Evolutionary conservation across 2,113 vertebrate genomes (phyloP), one percentile per base, ranked within the genome.

Genomic region (Pithys albifrons): DNA sequence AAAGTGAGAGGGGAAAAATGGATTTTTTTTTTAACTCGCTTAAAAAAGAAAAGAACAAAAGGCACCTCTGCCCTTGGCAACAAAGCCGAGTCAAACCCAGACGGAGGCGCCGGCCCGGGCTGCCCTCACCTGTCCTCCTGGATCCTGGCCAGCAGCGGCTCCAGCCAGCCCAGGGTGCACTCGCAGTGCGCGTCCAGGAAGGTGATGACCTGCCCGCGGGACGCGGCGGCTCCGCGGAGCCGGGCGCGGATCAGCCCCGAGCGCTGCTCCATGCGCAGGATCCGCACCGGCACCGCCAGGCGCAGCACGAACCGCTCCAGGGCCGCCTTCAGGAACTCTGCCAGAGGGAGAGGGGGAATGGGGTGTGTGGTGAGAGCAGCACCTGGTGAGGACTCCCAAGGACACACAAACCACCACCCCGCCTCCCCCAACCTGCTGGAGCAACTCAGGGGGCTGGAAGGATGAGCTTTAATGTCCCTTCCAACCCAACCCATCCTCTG

Each of bases 151-250:
- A 99, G 97, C 89, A 99, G 97, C 0, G 99, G 99, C 94, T 99
- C 99, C 39, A 99, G 97, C 99, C 99, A 99, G 66, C 99, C 99
- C 52, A 97, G 70, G 0, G 99, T 99, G 89, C 99, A 99, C 97
- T 99, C 99, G 39, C 99, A 99, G 98, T 99, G 99, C 39, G 99
- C 99, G 1, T 99, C 99, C 59, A 99, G 98, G 96, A 99, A 99
- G 4, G 99, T 99, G 92, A 99, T 98, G 84, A 99, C 99, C 97
- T 99, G 99, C 54, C 99, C 99, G 69, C 75, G 97, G 7, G 99
- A 98, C 52, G 99, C 98, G 0, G 99, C 99, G 0, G 99, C 99
- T 54, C 99, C 99, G 19, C 99, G 98, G 23, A 99, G 97, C 85
- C 99, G 98, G 1, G 99, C 99, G 6, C 99, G 98, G 94, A 99